These are phyloP conservation scores for Belgica antarctica DNA, from an alignment of 2,888 invertebrate genomes.

Conservation along the genomic window DNA sequence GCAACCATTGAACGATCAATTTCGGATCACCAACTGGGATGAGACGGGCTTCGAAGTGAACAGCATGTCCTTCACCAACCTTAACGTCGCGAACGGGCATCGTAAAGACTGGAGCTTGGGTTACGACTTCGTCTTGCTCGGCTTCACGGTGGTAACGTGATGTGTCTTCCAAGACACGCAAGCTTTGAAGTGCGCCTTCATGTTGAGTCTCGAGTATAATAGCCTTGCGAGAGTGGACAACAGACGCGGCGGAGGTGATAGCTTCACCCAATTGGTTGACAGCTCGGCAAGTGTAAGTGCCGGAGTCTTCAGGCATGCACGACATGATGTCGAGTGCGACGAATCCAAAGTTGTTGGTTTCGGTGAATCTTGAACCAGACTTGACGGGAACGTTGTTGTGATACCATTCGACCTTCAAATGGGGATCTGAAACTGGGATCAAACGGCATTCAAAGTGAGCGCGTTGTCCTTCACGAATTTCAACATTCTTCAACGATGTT, in stretches of 20 bases:
- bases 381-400: slow-evolving; percentile 87
- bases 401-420: slow-evolving; percentile 94
- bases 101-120: slow-evolving; percentile 89
- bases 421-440: slow-evolving; percentile 90
- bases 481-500: slow-evolving; percentile 84
- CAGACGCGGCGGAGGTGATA: slow-evolving; percentile 83
- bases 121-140: slow-evolving; percentile 73
- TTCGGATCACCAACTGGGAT: slow-evolving; percentile 93
- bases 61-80: slow-evolving; percentile 87
- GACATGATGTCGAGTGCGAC: slow-evolving; percentile 95
- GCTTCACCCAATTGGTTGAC: slow-evolving; percentile 90
- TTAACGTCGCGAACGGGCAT: slow-evolving; percentile 82
- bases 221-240: slow-evolving; percentile 79
- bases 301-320: slow-evolving; percentile 93
- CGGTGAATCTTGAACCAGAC: slow-evolving; percentile 91
- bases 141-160: slow-evolving; percentile 71
- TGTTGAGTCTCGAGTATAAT: slow-evolving; percentile 86
- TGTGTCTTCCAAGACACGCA: slow-evolving; percentile 78
- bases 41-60: slow-evolving; percentile 88
- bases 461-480: slow-evolving; percentile 90
- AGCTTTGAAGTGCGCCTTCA: slow-evolving; percentile 76
- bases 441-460: slow-evolving; percentile 93
- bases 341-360: slow-evolving; percentile 96
- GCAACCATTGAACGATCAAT: slow-evolving; percentile 89
- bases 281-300: slow-evolving; percentile 91